Base-by-base conservation (phyloP, 2,797 vertebrate genomes). In the Naso thynnoides region DNA sequence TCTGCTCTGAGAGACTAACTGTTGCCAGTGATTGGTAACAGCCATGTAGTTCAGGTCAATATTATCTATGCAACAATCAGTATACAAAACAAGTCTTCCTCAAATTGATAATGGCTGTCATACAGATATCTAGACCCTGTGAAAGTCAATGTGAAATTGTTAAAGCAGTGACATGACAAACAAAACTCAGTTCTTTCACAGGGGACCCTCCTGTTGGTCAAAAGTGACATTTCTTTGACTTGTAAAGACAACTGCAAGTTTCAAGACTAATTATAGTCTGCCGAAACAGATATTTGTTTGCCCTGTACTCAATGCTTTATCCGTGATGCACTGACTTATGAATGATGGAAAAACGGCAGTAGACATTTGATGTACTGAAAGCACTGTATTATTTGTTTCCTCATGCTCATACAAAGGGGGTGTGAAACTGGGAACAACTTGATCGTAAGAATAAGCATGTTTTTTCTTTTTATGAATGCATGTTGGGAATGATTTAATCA, bases 381-480 rank as follows among this genome's bases (percentile, higher is more conserved):
- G 41, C 39, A 27, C 16, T 85, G 9, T 74, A 29, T 59, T 83
- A 21, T 86, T 69, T 90, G 64, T 89, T 79, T 90, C 24, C 70
- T 81, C 67, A 85, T 87, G 82, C 68, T 62, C 24, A 68, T 68
- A 80, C 79, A 78, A 89, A 91, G 77, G 67, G 73, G 73, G 88
- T 76, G 48, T 85, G 75, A 90, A 82, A 76, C 82, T 58, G 53
- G 62, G 72, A 83, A 66, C 71, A 79, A 53, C 72, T 79, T 72
- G 36, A 82, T 76, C 56, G 92, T 93, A 91, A 94, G 92, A 86
- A 87, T 78, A 70, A 27, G 92, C 93, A 93, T 90, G 91, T 75
- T 85, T 78, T 60, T 67, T 42, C 14, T 9, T 68, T 72, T 36
- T 57, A 78, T 62, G 14, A 38, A 45, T 86, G 90, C 91, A 93